Percentiles rank a stretch among this genome's conserved stretches.
Evolutionary conservation across 2,113 vertebrate genomes (phyloP).

Genomic region (Dissostichus mawsoni): DNA sequence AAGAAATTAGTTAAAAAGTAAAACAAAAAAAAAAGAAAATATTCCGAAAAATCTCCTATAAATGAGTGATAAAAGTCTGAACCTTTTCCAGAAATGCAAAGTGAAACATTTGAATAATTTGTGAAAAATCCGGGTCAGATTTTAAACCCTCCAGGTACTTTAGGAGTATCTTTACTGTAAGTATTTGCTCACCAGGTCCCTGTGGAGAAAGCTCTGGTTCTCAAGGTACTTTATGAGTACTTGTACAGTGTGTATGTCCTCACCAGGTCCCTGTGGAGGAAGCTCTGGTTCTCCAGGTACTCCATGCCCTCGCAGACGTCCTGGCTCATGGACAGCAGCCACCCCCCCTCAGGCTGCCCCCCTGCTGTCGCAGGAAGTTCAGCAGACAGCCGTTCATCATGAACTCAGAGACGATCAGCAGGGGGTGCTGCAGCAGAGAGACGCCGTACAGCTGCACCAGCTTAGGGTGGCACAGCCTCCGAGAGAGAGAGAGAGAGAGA

Average conservation of each 20-base stretch:
- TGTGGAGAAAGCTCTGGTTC: too few relatives aligned
- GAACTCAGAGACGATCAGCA: conserved; percentile 90
- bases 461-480: conserved; percentile 86
- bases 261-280: conserved; percentile 91
- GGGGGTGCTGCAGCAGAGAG: conserved; percentile 83
- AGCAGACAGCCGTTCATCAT: conserved; percentile 92
- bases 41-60: too few relatives aligned
- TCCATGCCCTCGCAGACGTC: conserved; percentile 90
- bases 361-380: conserved; percentile 80
- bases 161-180: too few relatives aligned
- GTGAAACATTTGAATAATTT: too few relatives aligned
- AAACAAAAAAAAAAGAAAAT: too few relatives aligned
- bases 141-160: too few relatives aligned
- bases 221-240: too few relatives aligned
- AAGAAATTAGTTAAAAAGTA: too few relatives aligned
- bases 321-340: conserved; percentile 85
- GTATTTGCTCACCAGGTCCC: too few relatives aligned
- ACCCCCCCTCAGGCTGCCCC: conserved; percentile 38
- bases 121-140: too few relatives aligned
- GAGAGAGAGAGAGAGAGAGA: too few relatives aligned
- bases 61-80: too few relatives aligned
- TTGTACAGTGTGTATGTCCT: neutral
- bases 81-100: neutral
- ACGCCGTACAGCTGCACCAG: conserved; percentile 92
- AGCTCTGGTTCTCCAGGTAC: conserved; percentile 86